Evolutionary conservation across 35 echinoderm and acorn worm genomes (phyloP), one percentile per base, ranked within the genome.

Genomic region (Apostichopus japonicus): DNA sequence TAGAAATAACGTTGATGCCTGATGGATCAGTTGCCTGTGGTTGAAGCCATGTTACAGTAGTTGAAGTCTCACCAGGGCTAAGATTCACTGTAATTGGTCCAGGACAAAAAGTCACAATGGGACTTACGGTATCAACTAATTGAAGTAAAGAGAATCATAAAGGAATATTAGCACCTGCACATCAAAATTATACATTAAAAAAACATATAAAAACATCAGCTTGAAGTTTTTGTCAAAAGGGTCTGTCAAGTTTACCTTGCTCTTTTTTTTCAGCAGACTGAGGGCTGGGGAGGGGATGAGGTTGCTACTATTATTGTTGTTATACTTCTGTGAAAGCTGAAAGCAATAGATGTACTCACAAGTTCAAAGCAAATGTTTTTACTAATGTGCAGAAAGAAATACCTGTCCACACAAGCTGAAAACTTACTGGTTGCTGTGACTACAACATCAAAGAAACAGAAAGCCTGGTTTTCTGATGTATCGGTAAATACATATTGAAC

Each of bases 401-500:
- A 44, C 33, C 33, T 44, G 33, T 44, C 33, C 33, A 44, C 33
- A 44, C 33, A 44, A 44, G 33, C 33, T 44, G 33, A 44, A 44
- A 1, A 44, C 33, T 44, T 44, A 44, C 33, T 44, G 33, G 33
- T 44, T 44, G 33, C 33, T 83, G 7, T 5, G 6, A 83, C 80
- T 55, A 83, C 67, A 7, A 88, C 86, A 67, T 24, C 57, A 55
- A 95, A 95, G 10, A 15, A 4, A 59, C 94, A 95, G 3, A 44
- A n/a, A 17, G 80, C 91, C 10, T 23, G 4, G 77, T 95, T 95
- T 8, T 92, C 94, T 19, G 78, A 23, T 59, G 16, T 7, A 90
- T 95, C 94, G 7, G 15, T 56, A 63, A 93, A 95, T 33, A 17
- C 51, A 79, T 95, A 95, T 15, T 24, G 72, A 21, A 95, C 86